These are phyloP conservation scores for Apotomis betuletana DNA, from an alignment of 2,888 invertebrate species.

Conservation along the genomic window DNA sequence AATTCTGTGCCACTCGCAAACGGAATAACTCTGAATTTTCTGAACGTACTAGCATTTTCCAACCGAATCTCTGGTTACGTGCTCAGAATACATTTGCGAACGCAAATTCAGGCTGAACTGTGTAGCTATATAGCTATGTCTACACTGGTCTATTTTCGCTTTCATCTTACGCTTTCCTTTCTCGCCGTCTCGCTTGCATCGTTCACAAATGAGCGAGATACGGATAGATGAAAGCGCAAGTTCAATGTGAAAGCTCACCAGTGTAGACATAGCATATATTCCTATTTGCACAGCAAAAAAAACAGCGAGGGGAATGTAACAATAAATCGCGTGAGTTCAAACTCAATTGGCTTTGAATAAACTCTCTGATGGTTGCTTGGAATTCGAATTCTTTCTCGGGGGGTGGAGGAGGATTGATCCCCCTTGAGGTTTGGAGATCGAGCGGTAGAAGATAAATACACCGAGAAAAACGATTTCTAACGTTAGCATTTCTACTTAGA, in stretches of 20 bases:
- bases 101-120: constrained; percentile 27
- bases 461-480: constrained; percentile 4
- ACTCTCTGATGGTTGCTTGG: constrained; percentile 12
- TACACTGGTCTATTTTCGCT: too few relatives aligned
- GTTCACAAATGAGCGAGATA: too few relatives aligned
- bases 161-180: too few relatives aligned
- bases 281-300: not conserved
- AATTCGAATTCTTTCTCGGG: constrained; percentile 5
- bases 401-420: constrained; percentile 12
- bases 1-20: constrained; percentile 21
- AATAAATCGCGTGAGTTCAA: constrained; percentile 23
- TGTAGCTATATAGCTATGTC: too few relatives aligned
- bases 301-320: not conserved
- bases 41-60: constrained; percentile 29
- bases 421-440: constrained; percentile 32
- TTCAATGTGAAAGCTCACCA: too few relatives aligned
- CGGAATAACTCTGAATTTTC: constrained; percentile 25
- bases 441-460: constrained; percentile 16
- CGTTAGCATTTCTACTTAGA: constrained; percentile 30
- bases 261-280: not conserved
- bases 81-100: constrained; percentile 33
- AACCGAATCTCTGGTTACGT: constrained; percentile 32
- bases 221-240: too few relatives aligned
- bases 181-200: too few relatives aligned
- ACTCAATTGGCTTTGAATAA: constrained; percentile 35